Evolutionary conservation across 2,113 vertebrate species (phyloP), one percentile per base, ranked within the genome.

Genomic region (Polypterus bichir): DNA sequence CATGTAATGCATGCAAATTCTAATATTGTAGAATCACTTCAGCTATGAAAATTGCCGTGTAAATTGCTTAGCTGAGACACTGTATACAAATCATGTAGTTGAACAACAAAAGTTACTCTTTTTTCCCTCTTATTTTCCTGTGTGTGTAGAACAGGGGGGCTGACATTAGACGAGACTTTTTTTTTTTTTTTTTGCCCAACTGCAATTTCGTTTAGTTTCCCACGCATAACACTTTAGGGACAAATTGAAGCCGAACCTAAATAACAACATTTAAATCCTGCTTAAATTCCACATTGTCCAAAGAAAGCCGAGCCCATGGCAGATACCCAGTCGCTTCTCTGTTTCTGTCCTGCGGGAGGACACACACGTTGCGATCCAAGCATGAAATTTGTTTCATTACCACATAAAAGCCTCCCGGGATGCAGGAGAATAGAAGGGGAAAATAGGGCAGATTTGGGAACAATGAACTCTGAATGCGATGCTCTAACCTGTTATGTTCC

Each of bases 331-430:
- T 73, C 69, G 57, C 49, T 68, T 68, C 74, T 46, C 75, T 55
- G 69, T 68, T 75, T 76, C 75, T 68, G 57, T 69, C 52, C 52
- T 66, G n/a, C 56, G 71, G 73, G 56, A 81, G 86, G 86, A 85
- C 86, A 88, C 88, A 88, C 86, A 88, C 80, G 77, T 83, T 70
- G 88, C 68, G 72, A 73, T 79, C 69, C 77, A 63, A 77, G 86
- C 80, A 78, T 81, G 87, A 88, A 84, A 89, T 83, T 88, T 83
- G 86, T 87, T 85, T 86, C 87, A 92, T 92, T 94, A 91, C 76
- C 89, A 85, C 88, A 91, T 88, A 85, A 90, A 92, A 88, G 88
- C 77, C 83, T 86, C 91, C 91, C 75, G 85, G 72, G 64, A 91
- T 61, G 88, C 76, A 69, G 79, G 61, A 88, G 86, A 89, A 79